These are phyloP conservation scores for Eupithecia subumbrata DNA, from an alignment of 2,888 invertebrate species.

Conservation along the genomic window DNA sequence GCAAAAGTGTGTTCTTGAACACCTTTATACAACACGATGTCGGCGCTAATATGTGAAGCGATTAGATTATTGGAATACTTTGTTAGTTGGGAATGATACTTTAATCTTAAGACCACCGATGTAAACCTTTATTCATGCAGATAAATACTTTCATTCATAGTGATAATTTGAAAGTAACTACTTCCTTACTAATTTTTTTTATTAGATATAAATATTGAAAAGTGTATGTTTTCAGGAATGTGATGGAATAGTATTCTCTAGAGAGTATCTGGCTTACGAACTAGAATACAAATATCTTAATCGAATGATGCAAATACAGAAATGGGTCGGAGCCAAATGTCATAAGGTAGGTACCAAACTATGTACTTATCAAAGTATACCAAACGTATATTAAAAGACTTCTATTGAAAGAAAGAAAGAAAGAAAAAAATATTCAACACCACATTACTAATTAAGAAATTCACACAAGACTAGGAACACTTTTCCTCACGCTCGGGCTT, in stretches of 20 bases:
- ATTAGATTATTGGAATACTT: no score
- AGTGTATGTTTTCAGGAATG: slow-evolving; percentile 54
- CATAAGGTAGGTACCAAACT: slow-evolving; percentile 52
- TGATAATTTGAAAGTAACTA: no score
- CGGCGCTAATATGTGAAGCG: no score
- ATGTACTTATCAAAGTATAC: background rate
- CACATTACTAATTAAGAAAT: no score
- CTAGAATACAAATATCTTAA: slow-evolving; percentile 43
- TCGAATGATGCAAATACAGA: slow-evolving; percentile 64
- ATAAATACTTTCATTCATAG: background rate
- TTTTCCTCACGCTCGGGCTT: no score
- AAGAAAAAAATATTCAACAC: no score
- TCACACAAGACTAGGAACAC: no score
- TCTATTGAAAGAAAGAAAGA: no score
- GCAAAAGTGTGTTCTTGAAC: no score
- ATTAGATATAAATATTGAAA: background rate
- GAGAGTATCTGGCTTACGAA: slow-evolving; percentile 68
- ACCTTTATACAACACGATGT: no score
- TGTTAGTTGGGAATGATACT: no score
- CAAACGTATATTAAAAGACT: background rate
- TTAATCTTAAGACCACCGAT: background rate
- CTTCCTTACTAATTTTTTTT: no score
- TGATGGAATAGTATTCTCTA: slow-evolving; percentile 64
- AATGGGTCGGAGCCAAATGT: slow-evolving; percentile 67
- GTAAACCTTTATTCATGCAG: background rate